A percentile compares a stretch with the other conserved stretches of the same genome.
phyloP scores from a whole-genome alignment of 2,888 invertebrate genomes.

The Periphyllus acericola region DNA sequence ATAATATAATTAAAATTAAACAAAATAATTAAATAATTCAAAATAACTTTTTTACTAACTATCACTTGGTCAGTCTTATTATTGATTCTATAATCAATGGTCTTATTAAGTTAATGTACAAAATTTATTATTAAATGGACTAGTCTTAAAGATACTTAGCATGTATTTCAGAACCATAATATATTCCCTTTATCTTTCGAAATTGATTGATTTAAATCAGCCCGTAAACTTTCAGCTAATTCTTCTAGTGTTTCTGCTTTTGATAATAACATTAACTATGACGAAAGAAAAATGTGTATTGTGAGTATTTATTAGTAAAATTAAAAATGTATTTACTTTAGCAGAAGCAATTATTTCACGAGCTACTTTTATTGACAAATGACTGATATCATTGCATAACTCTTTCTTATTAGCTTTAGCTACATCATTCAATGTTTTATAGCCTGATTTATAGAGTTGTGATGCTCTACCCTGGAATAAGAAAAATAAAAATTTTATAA shows the following conservation, averaged over 20 bases:
- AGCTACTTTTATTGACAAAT: conserved; percentile 79
- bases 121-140: not conserved
- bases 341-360: conserved; percentile 87
- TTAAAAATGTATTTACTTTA: conserved; percentile 72
- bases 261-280: conserved; percentile 82
- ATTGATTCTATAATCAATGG: too few species aligned
- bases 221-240: conserved; percentile 81
- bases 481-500: conserved; percentile 40
- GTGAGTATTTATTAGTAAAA: not conserved
- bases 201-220: conserved; percentile 68
- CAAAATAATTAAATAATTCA: not conserved
- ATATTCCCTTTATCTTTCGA: conserved; percentile 43
- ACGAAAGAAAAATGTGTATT: conserved; percentile 64
- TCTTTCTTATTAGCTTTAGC: conserved; percentile 77
- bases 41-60: conserved; percentile 1
- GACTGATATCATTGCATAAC: conserved; percentile 75
- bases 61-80: not conserved
- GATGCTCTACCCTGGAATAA: conserved; percentile 79
- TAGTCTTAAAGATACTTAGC: not conserved
- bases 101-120: not conserved
- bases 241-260: conserved; percentile 88
- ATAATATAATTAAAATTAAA: conserved; percentile 9
- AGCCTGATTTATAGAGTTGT: conserved; percentile 86
- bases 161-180: conserved; percentile 47
- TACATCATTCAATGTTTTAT: conserved; percentile 78